Base-by-base conservation (phyloP, 2,888 invertebrate genomes). In the Masnerella sp. region DNA sequence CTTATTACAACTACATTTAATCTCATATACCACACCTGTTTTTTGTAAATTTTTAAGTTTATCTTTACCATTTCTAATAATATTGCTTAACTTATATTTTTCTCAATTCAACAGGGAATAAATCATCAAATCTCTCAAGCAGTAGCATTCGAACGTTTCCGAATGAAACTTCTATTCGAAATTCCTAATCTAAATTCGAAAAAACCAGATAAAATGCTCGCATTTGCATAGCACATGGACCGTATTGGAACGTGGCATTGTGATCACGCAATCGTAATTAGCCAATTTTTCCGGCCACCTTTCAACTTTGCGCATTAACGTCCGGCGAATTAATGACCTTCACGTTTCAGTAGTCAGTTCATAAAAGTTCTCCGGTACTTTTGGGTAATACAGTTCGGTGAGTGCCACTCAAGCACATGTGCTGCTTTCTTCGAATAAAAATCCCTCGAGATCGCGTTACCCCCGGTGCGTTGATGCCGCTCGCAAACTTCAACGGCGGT, bases 371-470 rank as follows among this genome's bases (percentile, higher is more conserved):
- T 43, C 67, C 56, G 52, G 69, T 43, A 58, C 58, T 69, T 73
- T 73, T 28, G 43, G 54, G 61, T 65, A 71, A 71, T 71, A 51
- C 64, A 59, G 70, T 76, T 76, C 40, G 43, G 45, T 43, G 74
- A 65, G 67, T 73, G 73, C 52, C 51, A 61, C 72, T 75, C 75
- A 58, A 68, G 64, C 67, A 73, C 70, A 58, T 47, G 68, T 74
- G 73, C 40, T 58, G 58, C 58, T 68, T 74, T 74, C 73, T 70
- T 73, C 62, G 73, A 73, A 76, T 73, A 70, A 73, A 73, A 70
- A 65, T 74, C 71, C 74, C 62, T 47, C 38, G 70, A 52, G 59
- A 64, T 70, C 70, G 73, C 61, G 49, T 49, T 45, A 1, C 52
- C 34, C 52, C 42, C 22, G 45, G 51, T 28, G 34, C 42, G 49